Base-by-base conservation (phyloP, 2,113 vertebrate species). In the Prolemur simus region DNA sequence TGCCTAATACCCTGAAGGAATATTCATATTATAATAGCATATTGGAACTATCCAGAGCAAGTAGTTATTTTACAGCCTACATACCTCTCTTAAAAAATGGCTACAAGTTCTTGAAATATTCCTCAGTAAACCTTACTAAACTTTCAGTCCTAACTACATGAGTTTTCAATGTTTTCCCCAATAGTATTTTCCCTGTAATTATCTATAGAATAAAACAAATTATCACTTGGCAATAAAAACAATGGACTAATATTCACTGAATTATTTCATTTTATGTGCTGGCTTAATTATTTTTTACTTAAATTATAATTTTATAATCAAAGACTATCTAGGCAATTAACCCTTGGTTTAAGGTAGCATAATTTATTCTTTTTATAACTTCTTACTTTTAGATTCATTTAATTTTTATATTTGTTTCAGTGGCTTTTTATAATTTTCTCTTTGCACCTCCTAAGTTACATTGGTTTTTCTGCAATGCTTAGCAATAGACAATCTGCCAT, bases 261-360 rank as follows among this genome's bases (percentile, higher is more conserved):
- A 83, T 68, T 89, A 89, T 92, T 90, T 92, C 29, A 74, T 90
- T 71, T 90, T 82, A 64, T 58, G 39, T 85, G 6, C 34, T 94
- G 42, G 1, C 17, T 63, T 83, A 73, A 74, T 77, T 78, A 95
- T 49, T 60, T 69, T 87, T 92, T 45, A 68, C 37, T 78, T 95
- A 68, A 80, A 39, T 77, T 88, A 47, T 64, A 84, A 54, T 89
- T 58, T 92, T 66, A 83, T 45, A 49, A 54, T 87, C 42, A 84
- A 20, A 64, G 21, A 91, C 27, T 39, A 54, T 45, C 29, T n/a
- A 25, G 78, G 13, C 20, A 69, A 69, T 77, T 77, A 73, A 84
- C 9, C 4, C 0, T 86, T 68, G 45, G 4, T 73, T 95, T 83
- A 92, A 15, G 64, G 21, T 92, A 77, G 20, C 45, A 77, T 74